Percentiles rank a stretch among this genome's conserved stretches.
These are phyloP conservation scores for Apodemia zela DNA, from an alignment of 2,888 invertebrate genomes.

Conservation along the genomic window DNA sequence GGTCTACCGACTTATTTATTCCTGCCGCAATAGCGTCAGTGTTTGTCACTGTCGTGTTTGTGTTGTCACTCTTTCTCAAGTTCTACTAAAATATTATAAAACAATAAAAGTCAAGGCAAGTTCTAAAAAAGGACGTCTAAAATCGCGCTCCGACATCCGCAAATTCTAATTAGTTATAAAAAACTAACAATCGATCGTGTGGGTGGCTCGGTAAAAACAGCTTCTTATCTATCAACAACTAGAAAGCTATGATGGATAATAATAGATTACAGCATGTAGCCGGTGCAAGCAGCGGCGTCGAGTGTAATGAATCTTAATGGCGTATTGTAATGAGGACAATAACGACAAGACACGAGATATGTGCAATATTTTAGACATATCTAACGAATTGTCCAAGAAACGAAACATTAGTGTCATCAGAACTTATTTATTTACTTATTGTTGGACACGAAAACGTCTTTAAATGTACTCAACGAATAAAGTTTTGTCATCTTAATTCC, in stretches of 20 bases:
- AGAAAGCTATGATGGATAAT: constrained; percentile 3
- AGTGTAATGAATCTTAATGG: constrained; percentile 27
- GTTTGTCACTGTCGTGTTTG: too few species aligned
- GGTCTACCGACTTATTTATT: too few species aligned
- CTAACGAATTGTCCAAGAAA: not conserved
- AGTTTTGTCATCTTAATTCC: too few species aligned
- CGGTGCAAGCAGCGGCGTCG: not conserved
- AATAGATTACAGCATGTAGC: constrained; percentile 6
- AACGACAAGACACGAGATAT: constrained; percentile 14
- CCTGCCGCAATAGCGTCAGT: too few species aligned
- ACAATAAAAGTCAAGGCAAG: not conserved
- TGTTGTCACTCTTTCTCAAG: too few species aligned
- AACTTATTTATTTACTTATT: not conserved
- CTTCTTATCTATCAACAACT: constrained; percentile 1
- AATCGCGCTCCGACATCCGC: not conserved
- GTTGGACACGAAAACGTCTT: too few species aligned
- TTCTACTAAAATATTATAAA: too few species aligned
- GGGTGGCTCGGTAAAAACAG: not conserved
- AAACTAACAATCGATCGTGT: not conserved
- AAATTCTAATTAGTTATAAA: not conserved
- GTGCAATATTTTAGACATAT: constrained; percentile 14
- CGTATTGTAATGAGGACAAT: constrained; percentile 23
- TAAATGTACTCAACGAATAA: too few species aligned
- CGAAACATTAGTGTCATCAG: not conserved
- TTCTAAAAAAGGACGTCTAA: not conserved